These are phyloP conservation scores for Tympanuchus pallidicinctus DNA, from an alignment of 2,113 vertebrate genomes.

Conservation along the genomic window DNA sequence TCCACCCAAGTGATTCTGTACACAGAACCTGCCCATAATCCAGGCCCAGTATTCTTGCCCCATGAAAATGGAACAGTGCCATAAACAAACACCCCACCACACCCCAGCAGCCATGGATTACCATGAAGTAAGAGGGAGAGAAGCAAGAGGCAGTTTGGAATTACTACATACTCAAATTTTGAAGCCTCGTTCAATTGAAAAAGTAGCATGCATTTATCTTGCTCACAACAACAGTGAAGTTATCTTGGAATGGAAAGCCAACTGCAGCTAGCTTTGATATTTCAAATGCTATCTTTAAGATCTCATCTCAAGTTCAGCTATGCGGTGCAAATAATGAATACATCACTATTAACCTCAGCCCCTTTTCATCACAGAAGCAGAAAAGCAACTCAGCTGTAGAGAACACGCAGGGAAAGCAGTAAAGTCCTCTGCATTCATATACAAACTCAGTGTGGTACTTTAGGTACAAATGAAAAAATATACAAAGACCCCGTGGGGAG, in stretches of 20 bases:
- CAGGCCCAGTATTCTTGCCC: background rate
- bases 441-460: accelerated
- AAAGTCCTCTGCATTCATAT: background rate
- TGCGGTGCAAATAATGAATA: background rate
- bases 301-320: background rate
- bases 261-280: background rate
- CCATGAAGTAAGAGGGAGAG: background rate
- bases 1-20: background rate
- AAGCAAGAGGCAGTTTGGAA: background rate
- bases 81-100: background rate
- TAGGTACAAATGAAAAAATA: accelerated
- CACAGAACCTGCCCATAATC: background rate
- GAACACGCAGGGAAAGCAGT: background rate
- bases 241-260: background rate
- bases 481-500: background rate
- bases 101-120: background rate
- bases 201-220: background rate
- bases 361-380: background rate
- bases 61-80: background rate
- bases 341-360: background rate
- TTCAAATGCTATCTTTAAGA: background rate
- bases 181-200: background rate
- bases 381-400: background rate
- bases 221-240: accelerated
- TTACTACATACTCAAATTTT: background rate